Percentiles rank a stretch among this genome's conserved stretches.
Evolutionary conservation across 2,797 vertebrate species (phyloP).

Genomic region (Melanotaenia pygmaea): DNA sequence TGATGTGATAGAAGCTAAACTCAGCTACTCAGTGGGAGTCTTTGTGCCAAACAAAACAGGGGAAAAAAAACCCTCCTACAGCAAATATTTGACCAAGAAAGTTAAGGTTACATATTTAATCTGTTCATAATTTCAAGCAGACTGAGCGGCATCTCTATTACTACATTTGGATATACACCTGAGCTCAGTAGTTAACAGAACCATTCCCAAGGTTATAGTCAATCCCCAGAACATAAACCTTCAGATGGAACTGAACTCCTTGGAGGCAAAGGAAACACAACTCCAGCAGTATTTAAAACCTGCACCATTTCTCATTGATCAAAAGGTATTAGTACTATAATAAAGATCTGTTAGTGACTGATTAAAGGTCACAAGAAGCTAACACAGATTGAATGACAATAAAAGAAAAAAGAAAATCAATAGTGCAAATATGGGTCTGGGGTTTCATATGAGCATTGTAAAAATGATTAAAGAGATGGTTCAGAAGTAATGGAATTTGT

Average conservation of each 20-base stretch:
- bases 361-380: conserved; percentile 68
- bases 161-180: conserved; percentile 53
- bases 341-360: conserved; percentile 64
- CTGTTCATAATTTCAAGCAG: conserved; percentile 13
- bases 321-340: conserved; percentile 70
- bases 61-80: neutral
- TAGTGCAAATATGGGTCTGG: conserved; percentile 58
- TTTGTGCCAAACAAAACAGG: neutral
- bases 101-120: conserved; percentile 1
- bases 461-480: conserved; percentile 57
- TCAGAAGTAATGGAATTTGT: conserved; percentile 36
- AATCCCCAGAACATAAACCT: conserved; percentile 58
- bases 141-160: conserved; percentile 28
- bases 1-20: conserved; percentile 13
- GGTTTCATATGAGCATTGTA: conserved; percentile 47
- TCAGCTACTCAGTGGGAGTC: conserved; percentile 13
- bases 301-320: conserved; percentile 64
- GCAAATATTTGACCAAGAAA: neutral
- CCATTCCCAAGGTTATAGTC: conserved; percentile 47
- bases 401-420: conserved; percentile 47
- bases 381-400: conserved; percentile 64
- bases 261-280: conserved; percentile 47
- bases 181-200: conserved; percentile 35
- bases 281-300: conserved; percentile 57
- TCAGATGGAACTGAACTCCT: conserved; percentile 69